A percentile compares a stretch with the other conserved stretches of the same genome.
Evolutionary conservation across 2,113 vertebrate genomes (phyloP).

Genomic region (Psilopogon haemacephalus): DNA sequence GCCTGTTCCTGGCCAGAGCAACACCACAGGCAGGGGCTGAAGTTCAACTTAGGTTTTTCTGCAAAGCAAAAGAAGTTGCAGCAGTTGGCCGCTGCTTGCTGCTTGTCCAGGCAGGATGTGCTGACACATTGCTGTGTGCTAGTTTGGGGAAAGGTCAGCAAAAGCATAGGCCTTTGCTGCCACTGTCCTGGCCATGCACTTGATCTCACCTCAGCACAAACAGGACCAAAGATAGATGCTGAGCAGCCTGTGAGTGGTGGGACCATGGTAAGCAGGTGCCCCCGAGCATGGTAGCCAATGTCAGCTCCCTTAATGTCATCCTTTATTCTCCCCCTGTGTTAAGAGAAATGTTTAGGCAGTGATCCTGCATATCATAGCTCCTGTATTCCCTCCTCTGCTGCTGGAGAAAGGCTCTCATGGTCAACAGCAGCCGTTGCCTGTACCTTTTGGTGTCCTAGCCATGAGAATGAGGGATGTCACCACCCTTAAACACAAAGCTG

Average conservation of each 20-base stretch:
- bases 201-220: background rate
- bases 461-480: background rate
- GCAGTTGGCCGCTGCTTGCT: background rate
- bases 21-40: background rate
- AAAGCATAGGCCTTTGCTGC: background rate
- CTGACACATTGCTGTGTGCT: fast-evolving
- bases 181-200: background rate
- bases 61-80: background rate
- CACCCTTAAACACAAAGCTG: background rate
- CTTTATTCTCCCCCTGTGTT: background rate
- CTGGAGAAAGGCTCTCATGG: background rate
- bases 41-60: background rate
- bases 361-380: fast-evolving
- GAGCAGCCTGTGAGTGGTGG: fast-evolving
- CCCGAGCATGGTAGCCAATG: background rate
- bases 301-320: background rate
- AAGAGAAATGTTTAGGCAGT: background rate
- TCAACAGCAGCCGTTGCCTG: fast-evolving
- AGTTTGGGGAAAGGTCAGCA: background rate
- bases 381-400: background rate
- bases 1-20: background rate
- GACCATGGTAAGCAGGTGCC: fast-evolving
- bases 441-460: background rate
- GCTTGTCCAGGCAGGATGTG: background rate
- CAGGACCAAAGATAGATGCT: background rate